Base-by-base conservation (phyloP, 2,888 invertebrate genomes). In the Aphodius granarius region DNA sequence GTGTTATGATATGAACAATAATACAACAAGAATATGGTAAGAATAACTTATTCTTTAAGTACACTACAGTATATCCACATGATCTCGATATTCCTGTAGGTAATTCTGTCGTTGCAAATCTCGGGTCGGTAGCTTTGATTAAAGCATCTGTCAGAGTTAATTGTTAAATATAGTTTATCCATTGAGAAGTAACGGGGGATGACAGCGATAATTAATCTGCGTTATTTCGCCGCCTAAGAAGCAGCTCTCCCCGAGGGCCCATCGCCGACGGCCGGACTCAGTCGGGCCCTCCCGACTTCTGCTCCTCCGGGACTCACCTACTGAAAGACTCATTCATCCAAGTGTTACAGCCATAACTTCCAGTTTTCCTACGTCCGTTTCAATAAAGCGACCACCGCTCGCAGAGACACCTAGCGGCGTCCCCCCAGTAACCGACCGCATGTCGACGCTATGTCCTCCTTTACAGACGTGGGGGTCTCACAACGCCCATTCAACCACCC, bases 151-250 rank as follows among this genome's bases (percentile, higher is more conserved):
- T 87, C 86, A 86, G 82, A 83, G 84, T 85, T 87, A 87, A 87
- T 87, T 87, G 86, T 87, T 87, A 87, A 87, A 87, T 87, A 87
- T 87, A 85, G 86, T 86, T 86, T 86, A 86, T 86, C 85, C 86
- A 82, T 83, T 83, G 83, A 83, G 84, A 85, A 85, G 85, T 86
- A 86, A 86, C 85, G 82, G 84, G 83, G 85, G 86, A 85, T 87
- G 87, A 86, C 87, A 85, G 86, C 83, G 82, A 84, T 87, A 87
- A 86, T 87, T 86, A 87, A 87, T 87, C 86, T 86, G 86, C 84
- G 86, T 86, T 87, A 87, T 86, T 86, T 86, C 82, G 81, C 83
- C 83, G 84, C 84, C 84, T 82, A 85, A 85, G 85, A 86, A 85
- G 85, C 80, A 80, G 81, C 79, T 79, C 78, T 86, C 86, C 86